phyloP scores from a whole-genome alignment of 2,888 invertebrate species.

The Dyspetes luteomarginatus region DNA sequence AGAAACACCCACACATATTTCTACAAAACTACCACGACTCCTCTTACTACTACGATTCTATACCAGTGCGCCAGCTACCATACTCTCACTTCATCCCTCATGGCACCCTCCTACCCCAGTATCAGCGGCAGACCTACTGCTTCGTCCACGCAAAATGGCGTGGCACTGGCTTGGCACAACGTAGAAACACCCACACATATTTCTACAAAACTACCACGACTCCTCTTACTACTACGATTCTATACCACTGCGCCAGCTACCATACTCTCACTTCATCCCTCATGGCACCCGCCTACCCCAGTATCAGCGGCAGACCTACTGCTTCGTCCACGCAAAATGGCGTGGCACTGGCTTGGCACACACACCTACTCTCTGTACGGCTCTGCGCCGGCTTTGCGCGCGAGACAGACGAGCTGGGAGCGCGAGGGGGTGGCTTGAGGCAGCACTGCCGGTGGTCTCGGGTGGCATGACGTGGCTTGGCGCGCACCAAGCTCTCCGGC shows the following conservation, averaged over 20 bases:
- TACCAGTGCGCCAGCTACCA: conserved; percentile 33
- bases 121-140: conserved; percentile 19
- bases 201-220: conserved; percentile 20
- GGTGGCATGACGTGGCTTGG: conserved; percentile 61
- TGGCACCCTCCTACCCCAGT: conserved; percentile 12
- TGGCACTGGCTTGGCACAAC: conserved; percentile 51
- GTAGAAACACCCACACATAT: no score
- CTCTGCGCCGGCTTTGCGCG: conserved; percentile 34
- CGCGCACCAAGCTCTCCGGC: conserved; percentile 45
- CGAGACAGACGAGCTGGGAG: conserved; percentile 33
- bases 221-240: background rate
- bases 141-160: conserved; percentile 60
- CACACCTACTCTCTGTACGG: no score
- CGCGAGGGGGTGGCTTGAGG: conserved; percentile 26
- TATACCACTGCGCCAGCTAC: conserved; percentile 34
- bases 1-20: no score
- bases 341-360: conserved; percentile 56
- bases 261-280: conserved; percentile 22
- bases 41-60: background rate
- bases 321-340: conserved; percentile 57
- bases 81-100: conserved; percentile 17
- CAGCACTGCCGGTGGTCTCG: background rate
- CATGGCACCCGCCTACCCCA: background rate
- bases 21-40: conserved; percentile 19
- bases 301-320: conserved; percentile 27